These are phyloP conservation scores for Pseudomyrmex sp. DNA, from an alignment of 1,140 invertebrate species.

Conservation along the genomic window DNA sequence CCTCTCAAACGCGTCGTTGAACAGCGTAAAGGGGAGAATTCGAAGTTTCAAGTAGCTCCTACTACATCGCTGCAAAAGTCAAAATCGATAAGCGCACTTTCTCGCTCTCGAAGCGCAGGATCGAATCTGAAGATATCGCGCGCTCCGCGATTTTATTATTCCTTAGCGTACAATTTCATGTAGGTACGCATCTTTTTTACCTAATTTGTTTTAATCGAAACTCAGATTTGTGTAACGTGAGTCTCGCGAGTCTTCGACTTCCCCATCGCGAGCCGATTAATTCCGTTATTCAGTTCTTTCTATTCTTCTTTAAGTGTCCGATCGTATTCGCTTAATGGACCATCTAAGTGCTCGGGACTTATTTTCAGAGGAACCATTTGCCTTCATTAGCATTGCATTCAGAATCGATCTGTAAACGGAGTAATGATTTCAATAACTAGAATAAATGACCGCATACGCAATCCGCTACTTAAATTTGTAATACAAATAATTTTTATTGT, in stretches of 20 bases:
- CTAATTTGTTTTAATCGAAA: too few relatives aligned
- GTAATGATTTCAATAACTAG: too few relatives aligned
- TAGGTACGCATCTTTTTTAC: too few relatives aligned
- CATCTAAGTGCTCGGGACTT: neutral
- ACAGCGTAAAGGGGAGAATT: conserved; percentile 28
- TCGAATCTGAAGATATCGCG: conserved; percentile 16
- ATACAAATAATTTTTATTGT: too few relatives aligned
- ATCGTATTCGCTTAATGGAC: neutral
- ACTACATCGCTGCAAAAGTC: conserved; percentile 39
- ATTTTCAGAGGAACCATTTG: too few relatives aligned
- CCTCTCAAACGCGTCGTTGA: conserved; percentile 27
- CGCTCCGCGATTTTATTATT: neutral
- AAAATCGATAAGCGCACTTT: conserved; percentile 52
- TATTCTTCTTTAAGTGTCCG: conserved; percentile 4
- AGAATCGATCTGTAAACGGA: too few relatives aligned
- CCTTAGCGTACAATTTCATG: neutral
- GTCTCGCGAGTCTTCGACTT: neutral
- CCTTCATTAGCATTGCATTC: too few relatives aligned
- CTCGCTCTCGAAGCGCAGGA: conserved; percentile 20
- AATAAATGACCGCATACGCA: too few relatives aligned
- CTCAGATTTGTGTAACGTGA: neutral
- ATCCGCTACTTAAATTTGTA: too few relatives aligned
- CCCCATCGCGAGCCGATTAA: too few relatives aligned
- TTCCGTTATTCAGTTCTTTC: neutral
- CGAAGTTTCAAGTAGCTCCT: conserved; percentile 43